phyloP scores from a whole-genome alignment of 2,888 invertebrate genomes.

The Ormyrus thymus region DNA sequence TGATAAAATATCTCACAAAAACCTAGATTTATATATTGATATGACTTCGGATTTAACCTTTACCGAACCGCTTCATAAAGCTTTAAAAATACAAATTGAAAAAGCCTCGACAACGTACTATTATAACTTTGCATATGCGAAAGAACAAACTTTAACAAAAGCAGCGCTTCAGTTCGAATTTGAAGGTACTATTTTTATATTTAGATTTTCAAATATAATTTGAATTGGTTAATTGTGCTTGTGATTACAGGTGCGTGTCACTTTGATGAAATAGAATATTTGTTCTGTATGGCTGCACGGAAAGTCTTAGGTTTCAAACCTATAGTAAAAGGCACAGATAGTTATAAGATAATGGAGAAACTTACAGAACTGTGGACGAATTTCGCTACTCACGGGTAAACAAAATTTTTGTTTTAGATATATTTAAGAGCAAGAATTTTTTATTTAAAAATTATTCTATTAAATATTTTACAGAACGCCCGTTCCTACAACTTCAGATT shows the following conservation, averaged over 20 bases:
- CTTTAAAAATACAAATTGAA: conserved; percentile 59
- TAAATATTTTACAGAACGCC: conserved; percentile 63
- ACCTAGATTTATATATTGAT: conserved; percentile 51
- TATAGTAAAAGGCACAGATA: conserved; percentile 45
- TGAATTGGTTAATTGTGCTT: conserved; percentile 4
- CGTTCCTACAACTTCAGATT: conserved; percentile 61
- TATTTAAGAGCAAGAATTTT: background rate
- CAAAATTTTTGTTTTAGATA: too few relatives aligned
- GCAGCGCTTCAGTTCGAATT: background rate
- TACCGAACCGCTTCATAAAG: conserved; percentile 59
- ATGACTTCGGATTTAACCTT: conserved; percentile 61
- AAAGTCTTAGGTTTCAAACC: conserved; percentile 47
- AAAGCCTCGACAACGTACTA: conserved; percentile 60
- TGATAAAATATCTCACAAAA: conserved; percentile 52
- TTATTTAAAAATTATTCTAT: conserved; percentile 13
- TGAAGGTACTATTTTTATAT: background rate
- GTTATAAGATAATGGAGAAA: conserved; percentile 60
- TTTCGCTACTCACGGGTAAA: conserved; percentile 70
- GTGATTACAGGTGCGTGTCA: conserved; percentile 56
- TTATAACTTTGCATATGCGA: conserved; percentile 65
- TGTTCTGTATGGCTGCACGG: conserved; percentile 61
- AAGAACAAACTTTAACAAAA: conserved; percentile 55
- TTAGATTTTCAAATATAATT: background rate
- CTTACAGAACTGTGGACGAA: conserved; percentile 69
- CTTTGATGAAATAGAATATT: conserved; percentile 64